These are phyloP conservation scores for Mesoligia furuncula DNA, from an alignment of 2,888 invertebrate genomes.

Conservation along the genomic window DNA sequence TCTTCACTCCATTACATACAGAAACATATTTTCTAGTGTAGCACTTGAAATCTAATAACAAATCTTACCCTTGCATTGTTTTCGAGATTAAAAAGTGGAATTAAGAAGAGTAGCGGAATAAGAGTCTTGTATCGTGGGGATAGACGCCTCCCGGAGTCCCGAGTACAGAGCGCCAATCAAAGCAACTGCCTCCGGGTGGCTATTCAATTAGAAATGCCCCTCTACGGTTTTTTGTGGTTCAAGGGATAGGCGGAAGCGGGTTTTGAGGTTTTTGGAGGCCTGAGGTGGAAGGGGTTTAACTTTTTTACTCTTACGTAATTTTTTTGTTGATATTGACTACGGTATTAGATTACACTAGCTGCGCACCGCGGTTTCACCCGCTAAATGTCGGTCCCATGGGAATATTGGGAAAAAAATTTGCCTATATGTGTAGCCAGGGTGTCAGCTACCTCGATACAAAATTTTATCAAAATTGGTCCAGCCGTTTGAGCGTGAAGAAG, in stretches of 20 bases:
- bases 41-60: conserved; percentile 20
- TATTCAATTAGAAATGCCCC: conserved; percentile 81
- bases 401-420: no score
- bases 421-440: no score
- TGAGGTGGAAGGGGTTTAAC: not conserved
- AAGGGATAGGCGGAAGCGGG: conserved; percentile 38
- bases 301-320: not conserved
- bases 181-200: conserved; percentile 74
- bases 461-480: no score
- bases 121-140: conserved; percentile 49
- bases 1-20: not conserved
- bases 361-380: no score
- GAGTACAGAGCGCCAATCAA: conserved; percentile 75
- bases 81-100: conserved; percentile 63
- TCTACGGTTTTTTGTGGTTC: conserved; percentile 48
- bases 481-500: no score
- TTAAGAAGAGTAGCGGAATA: conserved; percentile 52
- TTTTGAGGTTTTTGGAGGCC: not conserved
- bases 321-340: not conserved
- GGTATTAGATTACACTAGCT: not conserved
- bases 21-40: conserved; percentile 1
- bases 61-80: conserved; percentile 42
- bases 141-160: conserved; percentile 42
- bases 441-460: no score
- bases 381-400: no score